phyloP scores from a whole-genome alignment of 2,888 invertebrate species.

The Drosophila longiperda region DNA sequence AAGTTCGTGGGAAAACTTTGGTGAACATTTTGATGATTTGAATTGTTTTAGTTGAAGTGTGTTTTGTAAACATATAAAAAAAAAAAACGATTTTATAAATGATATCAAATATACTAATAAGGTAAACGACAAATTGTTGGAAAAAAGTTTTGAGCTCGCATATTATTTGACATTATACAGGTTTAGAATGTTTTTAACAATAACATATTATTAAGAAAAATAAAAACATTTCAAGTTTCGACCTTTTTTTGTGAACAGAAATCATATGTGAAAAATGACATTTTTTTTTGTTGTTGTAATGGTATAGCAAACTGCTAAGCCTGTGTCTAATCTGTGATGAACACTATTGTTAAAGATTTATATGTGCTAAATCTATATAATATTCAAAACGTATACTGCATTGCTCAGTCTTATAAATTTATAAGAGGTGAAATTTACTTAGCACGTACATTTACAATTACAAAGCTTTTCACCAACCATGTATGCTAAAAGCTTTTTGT shows the following conservation, averaged over 20 bases:
- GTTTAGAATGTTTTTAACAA: neutral
- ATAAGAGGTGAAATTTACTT: neutral
- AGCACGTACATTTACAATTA: neutral
- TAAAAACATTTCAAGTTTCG: too few species aligned
- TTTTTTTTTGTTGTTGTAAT: neutral
- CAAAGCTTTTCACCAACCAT: neutral
- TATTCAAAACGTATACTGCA: neutral
- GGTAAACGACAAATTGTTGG: too few species aligned
- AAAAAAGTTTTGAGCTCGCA: neutral
- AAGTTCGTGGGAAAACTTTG: slow-evolving; percentile 26
- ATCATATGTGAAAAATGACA: neutral
- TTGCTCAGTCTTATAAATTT: neutral
- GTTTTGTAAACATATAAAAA: neutral
- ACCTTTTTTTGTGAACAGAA: neutral
- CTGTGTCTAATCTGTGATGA: neutral
- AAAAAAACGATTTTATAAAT: neutral
- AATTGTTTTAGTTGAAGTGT: neutral
- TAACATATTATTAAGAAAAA: neutral
- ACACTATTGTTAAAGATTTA: neutral
- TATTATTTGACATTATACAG: neutral
- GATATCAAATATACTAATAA: neutral
- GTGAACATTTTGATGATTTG: neutral
- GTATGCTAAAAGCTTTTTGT: slow-evolving; percentile 7
- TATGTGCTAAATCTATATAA: neutral
- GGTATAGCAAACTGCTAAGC: neutral